phyloP scores from a whole-genome alignment of 2,797 vertebrate species.

The Takifugu ocellatus region DNA sequence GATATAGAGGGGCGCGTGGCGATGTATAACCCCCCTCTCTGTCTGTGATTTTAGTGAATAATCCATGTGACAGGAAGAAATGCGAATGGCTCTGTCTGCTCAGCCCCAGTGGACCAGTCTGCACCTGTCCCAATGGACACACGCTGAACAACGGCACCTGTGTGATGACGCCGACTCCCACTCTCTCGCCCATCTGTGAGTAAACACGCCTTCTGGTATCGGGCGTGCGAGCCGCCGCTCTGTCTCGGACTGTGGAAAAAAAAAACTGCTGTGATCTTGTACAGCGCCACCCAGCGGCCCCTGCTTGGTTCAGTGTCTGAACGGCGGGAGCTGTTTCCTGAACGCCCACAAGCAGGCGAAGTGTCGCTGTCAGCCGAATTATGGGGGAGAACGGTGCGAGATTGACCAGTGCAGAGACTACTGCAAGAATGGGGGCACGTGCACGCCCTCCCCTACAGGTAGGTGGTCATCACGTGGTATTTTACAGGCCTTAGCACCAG shows the following conservation, averaged over 20 bases:
- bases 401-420: conserved; percentile 89
- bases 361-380: conserved; percentile 93
- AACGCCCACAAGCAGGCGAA: conserved; percentile 92
- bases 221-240: too few species aligned
- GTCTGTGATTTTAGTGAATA: conserved; percentile 76
- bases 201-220: conserved; percentile 7
- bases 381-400: conserved; percentile 88
- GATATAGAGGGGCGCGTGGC: neutral
- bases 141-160: conserved; percentile 91
- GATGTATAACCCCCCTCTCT: neutral
- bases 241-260: too few species aligned
- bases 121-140: conserved; percentile 91
- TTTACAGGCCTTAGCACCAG: too few species aligned
- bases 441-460: conserved; percentile 91
- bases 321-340: conserved; percentile 92
- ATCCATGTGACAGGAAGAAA: conserved; percentile 95
- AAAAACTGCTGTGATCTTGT: neutral
- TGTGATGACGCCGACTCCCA: conserved; percentile 83
- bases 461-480: neutral
- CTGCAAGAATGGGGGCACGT: conserved; percentile 93
- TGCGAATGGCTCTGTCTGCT: conserved; percentile 96
- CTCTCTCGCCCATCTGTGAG: conserved; percentile 82
- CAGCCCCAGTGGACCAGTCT: conserved; percentile 92
- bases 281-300: conserved; percentile 78
- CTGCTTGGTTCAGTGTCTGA: conserved; percentile 84